Conservation (phyloP, 2,113 vertebrate species). For the Aptenodytes patagonicus region DNA sequence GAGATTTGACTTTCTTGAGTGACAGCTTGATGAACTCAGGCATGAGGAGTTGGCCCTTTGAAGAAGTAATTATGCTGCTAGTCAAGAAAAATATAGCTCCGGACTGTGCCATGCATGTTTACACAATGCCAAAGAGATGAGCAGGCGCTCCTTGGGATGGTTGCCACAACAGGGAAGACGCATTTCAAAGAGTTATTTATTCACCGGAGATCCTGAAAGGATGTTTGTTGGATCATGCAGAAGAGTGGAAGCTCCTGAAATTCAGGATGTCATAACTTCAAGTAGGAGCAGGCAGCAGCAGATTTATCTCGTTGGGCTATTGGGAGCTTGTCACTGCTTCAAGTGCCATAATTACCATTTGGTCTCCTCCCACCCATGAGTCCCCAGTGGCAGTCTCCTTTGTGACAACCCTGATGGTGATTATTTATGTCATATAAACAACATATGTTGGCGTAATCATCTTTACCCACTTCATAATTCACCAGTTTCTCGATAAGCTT, state of each 20-base stretch:
- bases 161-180: neutral
- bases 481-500: neutral
- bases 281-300: neutral
- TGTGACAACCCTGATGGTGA: neutral
- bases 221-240: neutral
- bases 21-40: constrained; percentile 46
- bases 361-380: neutral
- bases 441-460: neutral
- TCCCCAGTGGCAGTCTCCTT: neutral
- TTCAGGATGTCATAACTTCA: neutral
- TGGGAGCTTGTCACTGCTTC: neutral
- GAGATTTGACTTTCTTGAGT: neutral
- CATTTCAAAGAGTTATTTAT: constrained; percentile 14
- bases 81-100: neutral
- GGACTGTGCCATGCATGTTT: neutral
- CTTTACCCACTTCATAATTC: neutral
- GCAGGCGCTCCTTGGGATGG: neutral
- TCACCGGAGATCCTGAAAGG: constrained; percentile 25
- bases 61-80: constrained; percentile 31
- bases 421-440: neutral
- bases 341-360: neutral
- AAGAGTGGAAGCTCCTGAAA: constrained; percentile 17
- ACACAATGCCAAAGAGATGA: neutral
- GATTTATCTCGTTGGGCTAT: constrained; percentile 22
- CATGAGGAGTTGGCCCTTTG: constrained; percentile 8